Evolutionary conservation across 2,113 vertebrate species (phyloP).

Genomic region (Rhabdomys dilectus): DNA sequence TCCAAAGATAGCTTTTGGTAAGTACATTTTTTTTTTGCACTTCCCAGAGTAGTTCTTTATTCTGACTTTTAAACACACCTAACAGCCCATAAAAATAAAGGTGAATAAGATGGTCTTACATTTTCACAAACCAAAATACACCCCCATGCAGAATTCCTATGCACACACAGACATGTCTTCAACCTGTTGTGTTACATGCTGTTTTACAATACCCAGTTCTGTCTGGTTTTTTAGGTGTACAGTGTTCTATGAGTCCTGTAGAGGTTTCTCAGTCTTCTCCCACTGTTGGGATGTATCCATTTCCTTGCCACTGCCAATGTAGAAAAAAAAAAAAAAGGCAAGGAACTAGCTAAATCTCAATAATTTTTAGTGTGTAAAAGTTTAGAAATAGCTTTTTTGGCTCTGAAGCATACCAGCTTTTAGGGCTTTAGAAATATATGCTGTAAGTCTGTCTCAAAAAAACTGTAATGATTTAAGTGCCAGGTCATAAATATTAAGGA

Average conservation of each 20-base stretch:
- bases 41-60: not conserved
- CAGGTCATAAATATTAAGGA: slow-evolving; percentile 36
- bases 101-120: not conserved
- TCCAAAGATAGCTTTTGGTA: slow-evolving; percentile 20
- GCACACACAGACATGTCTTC: not conserved
- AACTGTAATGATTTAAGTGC: not conserved
- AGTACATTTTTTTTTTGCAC: not conserved
- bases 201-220: not conserved
- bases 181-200: not conserved
- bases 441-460: not conserved
- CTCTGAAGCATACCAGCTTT: not conserved
- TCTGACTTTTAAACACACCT: not conserved
- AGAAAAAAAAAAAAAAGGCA: not conserved
- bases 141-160: not conserved
- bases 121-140: not conserved
- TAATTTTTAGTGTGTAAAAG: not conserved
- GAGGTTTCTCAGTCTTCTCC: not conserved
- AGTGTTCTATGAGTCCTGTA: not conserved
- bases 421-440: not conserved
- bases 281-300: not conserved
- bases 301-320: not conserved
- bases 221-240: not conserved
- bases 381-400: slow-evolving; percentile 40
- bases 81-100: slow-evolving; percentile 8
- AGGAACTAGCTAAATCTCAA: not conserved